Conservation (phyloP, 2,797 vertebrate species). For the Myripristis murdjan region DNA sequence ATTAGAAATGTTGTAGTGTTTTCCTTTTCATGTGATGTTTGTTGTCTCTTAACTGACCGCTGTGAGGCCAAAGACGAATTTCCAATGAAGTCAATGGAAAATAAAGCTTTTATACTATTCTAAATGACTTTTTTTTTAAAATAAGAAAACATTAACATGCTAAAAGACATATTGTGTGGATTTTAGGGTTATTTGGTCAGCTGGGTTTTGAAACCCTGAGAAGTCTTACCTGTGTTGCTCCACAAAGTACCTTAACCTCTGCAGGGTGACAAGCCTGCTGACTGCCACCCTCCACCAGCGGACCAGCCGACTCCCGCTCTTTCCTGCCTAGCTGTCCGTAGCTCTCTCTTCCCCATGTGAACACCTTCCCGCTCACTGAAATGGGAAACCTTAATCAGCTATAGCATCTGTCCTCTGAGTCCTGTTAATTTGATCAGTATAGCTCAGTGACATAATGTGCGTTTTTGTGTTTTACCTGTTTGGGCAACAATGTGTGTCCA, state of each 20-base stretch:
- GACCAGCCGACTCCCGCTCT: constrained; percentile 44
- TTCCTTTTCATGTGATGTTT: no score
- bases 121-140: no score
- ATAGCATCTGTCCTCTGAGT: not conserved
- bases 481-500: constrained; percentile 93
- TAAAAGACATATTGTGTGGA: not conserved
- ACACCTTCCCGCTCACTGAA: constrained; percentile 90
- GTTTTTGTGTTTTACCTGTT: constrained; percentile 85
- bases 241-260: constrained; percentile 83
- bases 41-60: no score
- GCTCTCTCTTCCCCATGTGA: constrained; percentile 93
- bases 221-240: constrained; percentile 89
- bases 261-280: constrained; percentile 64
- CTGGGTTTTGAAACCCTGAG: constrained; percentile 1
- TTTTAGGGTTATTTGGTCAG: not conserved
- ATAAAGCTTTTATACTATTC: no score
- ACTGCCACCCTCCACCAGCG: constrained; percentile 32
- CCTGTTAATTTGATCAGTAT: not conserved
- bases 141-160: no score
- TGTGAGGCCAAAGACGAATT: no score
- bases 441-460: not conserved
- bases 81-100: no score
- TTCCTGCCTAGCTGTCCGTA: constrained; percentile 93
- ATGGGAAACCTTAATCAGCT: constrained; percentile 24
- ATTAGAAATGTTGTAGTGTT: no score